Conservation (phyloP, 2,888 invertebrate genomes). For the Barypeithes pellucidus region DNA sequence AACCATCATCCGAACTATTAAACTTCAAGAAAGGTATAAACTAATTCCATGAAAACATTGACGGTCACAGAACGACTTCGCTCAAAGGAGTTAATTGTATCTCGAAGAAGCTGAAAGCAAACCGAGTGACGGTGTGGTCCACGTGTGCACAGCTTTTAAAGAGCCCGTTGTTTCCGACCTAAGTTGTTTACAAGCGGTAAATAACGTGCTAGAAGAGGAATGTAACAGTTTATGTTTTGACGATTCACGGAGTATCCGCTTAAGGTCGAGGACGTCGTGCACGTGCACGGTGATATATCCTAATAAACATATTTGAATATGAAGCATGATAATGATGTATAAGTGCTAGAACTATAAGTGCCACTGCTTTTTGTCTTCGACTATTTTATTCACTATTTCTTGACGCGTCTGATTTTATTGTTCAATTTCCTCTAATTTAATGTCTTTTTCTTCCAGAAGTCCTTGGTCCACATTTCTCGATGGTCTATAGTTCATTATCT, state of each 20-base stretch:
- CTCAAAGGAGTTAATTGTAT: conserved; percentile 50
- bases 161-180: conserved; percentile 52
- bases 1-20: conserved; percentile 36
- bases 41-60: conserved; percentile 37
- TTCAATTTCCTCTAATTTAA: no score
- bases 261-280: conserved; percentile 21
- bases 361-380: no score
- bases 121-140: conserved; percentile 59
- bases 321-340: no score
- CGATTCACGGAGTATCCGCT: conserved; percentile 13
- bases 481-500: no score
- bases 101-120: conserved; percentile 45
- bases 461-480: no score
- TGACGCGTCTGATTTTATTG: no score
- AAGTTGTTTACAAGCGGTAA: conserved; percentile 58
- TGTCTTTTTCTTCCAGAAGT: no score
- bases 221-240: conserved; percentile 42
- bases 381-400: no score
- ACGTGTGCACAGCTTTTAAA: conserved; percentile 61
- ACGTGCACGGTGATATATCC: conserved; percentile 11
- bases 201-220: conserved; percentile 48
- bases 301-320: not conserved
- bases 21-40: conserved; percentile 42
- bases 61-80: conserved; percentile 21
- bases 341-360: no score